These are phyloP conservation scores for Zaprionus vittiger DNA, from an alignment of 1,140 invertebrate species.

Conservation along the genomic window DNA sequence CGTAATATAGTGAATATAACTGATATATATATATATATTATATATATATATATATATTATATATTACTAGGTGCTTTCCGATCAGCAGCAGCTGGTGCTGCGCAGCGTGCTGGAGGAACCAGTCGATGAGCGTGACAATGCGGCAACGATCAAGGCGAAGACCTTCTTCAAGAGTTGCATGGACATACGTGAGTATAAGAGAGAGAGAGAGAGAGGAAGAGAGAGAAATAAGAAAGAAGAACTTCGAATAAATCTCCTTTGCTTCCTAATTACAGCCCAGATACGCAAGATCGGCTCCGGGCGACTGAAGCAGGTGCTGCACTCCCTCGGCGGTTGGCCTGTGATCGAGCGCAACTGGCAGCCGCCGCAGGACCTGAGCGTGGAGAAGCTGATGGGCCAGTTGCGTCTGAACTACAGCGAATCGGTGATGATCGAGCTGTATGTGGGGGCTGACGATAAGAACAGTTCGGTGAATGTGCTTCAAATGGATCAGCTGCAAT, in stretches of 20 bases:
- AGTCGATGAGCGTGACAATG: constrained; percentile 87
- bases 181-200: constrained; percentile 91
- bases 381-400: constrained; percentile 89
- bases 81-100: constrained; percentile 93
- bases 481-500: constrained; percentile 93
- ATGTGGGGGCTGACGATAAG: constrained; percentile 94
- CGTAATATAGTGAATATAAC: too few species aligned
- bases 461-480: constrained; percentile 94
- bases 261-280: constrained; percentile 85
- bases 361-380: constrained; percentile 85
- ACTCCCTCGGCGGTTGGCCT: constrained; percentile 91
- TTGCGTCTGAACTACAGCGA: constrained; percentile 90
- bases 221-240: background rate
- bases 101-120: constrained; percentile 91
- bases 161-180: constrained; percentile 94
- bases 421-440: constrained; percentile 90
- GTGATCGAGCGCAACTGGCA: constrained; percentile 89
- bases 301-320: constrained; percentile 87
- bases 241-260: background rate
- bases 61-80: constrained; percentile 88
- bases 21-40: background rate
- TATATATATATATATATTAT: background rate
- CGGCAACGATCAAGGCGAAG: constrained; percentile 92
- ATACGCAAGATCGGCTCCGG: constrained; percentile 89
- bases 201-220: background rate